These are phyloP conservation scores for Brienomyrus longianalis DNA, from an alignment of 2,113 vertebrate species.

Conservation along the genomic window DNA sequence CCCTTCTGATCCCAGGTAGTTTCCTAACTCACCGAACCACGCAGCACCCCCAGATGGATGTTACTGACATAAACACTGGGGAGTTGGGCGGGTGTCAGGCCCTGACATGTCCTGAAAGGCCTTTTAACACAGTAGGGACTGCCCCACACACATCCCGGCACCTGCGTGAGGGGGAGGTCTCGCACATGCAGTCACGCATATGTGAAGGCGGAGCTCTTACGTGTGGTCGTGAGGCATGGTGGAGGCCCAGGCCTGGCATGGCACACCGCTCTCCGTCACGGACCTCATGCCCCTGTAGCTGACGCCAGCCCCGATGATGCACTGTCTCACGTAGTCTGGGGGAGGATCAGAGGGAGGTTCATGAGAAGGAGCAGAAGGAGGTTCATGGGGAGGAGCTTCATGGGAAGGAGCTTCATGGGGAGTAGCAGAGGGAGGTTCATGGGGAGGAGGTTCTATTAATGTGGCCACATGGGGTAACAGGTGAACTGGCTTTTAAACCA, in stretches of 20 bases:
- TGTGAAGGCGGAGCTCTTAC: slow-evolving; percentile 57
- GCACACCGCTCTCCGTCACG: slow-evolving; percentile 81
- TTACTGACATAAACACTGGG: neutral
- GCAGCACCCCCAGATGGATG: neutral
- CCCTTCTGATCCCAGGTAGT: neutral
- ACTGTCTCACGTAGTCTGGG: slow-evolving; percentile 87
- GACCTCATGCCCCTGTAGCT: slow-evolving; percentile 83
- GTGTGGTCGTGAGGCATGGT: slow-evolving; percentile 92
- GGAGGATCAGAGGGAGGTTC: slow-evolving; percentile 9
- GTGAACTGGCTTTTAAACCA: slow-evolving; percentile 19
- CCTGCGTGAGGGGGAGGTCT: neutral
- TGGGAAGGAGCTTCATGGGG: neutral
- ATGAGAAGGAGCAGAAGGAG: neutral
- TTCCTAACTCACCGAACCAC: neutral
- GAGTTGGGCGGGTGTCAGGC: neutral
- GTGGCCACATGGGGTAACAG: neutral
- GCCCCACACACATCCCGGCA: neutral
- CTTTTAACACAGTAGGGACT: neutral
- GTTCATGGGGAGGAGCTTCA: too few species aligned
- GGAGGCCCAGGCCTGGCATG: slow-evolving; percentile 88
- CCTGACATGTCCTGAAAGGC: neutral
- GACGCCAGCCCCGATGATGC: slow-evolving; percentile 79
- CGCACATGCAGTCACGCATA: neutral
- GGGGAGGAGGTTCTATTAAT: neutral
- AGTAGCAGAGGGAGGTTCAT: neutral